Conservation (phyloP, 1,140 invertebrate species). For the Pollicipes pollicipes region DNA sequence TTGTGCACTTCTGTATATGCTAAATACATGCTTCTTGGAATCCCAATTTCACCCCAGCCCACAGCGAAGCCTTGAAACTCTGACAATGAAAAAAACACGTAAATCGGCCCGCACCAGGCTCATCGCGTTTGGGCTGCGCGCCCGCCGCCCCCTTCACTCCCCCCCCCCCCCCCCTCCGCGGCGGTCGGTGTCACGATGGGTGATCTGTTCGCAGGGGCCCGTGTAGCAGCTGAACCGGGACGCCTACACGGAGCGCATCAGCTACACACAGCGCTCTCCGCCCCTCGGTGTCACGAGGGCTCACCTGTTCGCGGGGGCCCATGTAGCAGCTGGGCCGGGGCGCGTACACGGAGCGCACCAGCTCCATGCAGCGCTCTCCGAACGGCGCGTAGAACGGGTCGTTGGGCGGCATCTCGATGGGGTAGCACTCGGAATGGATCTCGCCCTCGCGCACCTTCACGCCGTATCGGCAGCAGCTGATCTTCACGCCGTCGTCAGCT, state of each 20-base stretch:
- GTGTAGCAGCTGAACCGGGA: conserved; percentile 48
- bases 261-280: conserved; percentile 60
- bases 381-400: conserved; percentile 48
- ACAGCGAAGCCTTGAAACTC: no score
- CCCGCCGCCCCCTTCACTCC: no score
- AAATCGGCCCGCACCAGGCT: no score
- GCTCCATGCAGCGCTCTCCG: conserved; percentile 58
- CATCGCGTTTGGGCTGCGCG: no score
- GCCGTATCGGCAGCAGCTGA: neutral
- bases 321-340: conserved; percentile 48
- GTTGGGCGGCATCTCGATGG: conserved; percentile 42
- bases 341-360: conserved; percentile 62
- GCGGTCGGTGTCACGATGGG: neutral
- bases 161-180: no score
- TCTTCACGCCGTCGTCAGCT: no score
- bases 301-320: conserved; percentile 62
- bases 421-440: conserved; percentile 63
- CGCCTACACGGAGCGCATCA: conserved; percentile 62
- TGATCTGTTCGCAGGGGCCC: conserved; percentile 62
- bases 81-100: no score
- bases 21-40: no score
- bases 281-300: neutral
- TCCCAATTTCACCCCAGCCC: no score
- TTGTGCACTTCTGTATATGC: no score
- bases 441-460: neutral